Conservation (phyloP, 2,113 vertebrate species). For the Eira barbara region DNA sequence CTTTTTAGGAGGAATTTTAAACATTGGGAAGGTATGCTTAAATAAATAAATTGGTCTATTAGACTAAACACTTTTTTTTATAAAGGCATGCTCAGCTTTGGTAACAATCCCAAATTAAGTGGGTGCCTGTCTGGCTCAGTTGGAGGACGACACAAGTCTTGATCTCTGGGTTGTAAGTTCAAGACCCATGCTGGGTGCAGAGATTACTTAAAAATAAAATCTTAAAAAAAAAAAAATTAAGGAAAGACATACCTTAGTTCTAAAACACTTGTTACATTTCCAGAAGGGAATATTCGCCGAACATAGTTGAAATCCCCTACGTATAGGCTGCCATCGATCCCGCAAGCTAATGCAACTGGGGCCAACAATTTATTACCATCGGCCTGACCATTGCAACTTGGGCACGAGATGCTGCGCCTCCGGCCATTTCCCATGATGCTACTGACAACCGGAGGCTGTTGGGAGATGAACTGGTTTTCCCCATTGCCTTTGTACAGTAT, state of each 20-base stretch:
- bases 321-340: constrained; percentile 95
- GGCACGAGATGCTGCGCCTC: constrained; percentile 97
- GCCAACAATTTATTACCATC: constrained; percentile 98
- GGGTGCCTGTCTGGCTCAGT: not conserved
- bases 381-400: constrained; percentile 97
- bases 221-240: not conserved
- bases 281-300: constrained; percentile 95
- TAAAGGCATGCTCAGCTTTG: not conserved
- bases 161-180: not conserved
- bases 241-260: constrained; percentile 91
- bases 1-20: not conserved
- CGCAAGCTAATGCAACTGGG: constrained; percentile 95
- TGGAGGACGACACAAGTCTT: not conserved
- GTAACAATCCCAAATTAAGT: not conserved
- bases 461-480: constrained; percentile 98
- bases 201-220: not conserved
- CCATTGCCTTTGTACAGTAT: constrained; percentile 98
- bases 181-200: not conserved
- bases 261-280: constrained; percentile 97
- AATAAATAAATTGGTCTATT: not conserved
- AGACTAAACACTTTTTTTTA: not conserved
- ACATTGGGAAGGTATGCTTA: not conserved
- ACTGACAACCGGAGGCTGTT: constrained; percentile 95
- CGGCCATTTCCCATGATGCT: constrained; percentile 99
- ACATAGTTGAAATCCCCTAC: constrained; percentile 99